Evolutionary conservation across 2,888 invertebrate species (phyloP), one percentile per base, ranked within the genome.

Genomic region (Athrips mouffetella): DNA sequence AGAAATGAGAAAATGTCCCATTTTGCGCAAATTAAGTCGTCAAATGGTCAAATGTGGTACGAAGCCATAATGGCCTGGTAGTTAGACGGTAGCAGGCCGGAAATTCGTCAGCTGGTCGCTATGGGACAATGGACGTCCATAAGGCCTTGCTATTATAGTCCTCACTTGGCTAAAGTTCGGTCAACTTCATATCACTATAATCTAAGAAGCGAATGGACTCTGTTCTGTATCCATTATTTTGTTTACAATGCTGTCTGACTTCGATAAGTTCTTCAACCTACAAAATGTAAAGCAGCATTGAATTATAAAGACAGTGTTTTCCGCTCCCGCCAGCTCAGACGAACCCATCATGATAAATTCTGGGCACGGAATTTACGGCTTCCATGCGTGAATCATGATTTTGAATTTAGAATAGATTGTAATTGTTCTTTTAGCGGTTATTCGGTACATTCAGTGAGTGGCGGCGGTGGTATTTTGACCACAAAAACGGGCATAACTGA

Each of bases 91-190:
- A 39, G 21, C 39, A 35, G 48, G 30, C 48, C 44, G 48, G 48
- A 49, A 39, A 23, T 39, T 23, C 37, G 48, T 49, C 45, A 44
- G 42, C 44, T 37, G 44, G 18, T 29, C 21, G 45, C 37, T 37
- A 45, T 29, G 44, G 42, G 37, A 49, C 48, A 49, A 49, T 49
- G 11, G 45, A 3, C 11, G 25, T 11, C 8, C 39, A 37, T 44
- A 49, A n/a, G 45, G 37, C 23, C 16, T 10, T 29, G 44, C 42
- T 13, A 44, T 44, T 42, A 37, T 21, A 15, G 5, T 11, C 21
- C 37, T 21, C 21, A 37, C 37, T 37, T 37, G 37, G 37, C 20
- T 18, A 4, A 35, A 21, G 37, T 37, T 21, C 4, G 37, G 37
- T 21, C 37, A 18, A 37, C 21, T 10, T 3, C 3, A n/a, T 37